phyloP scores from a whole-genome alignment of 2,888 invertebrate species.

The Scrobipalpa costella region DNA sequence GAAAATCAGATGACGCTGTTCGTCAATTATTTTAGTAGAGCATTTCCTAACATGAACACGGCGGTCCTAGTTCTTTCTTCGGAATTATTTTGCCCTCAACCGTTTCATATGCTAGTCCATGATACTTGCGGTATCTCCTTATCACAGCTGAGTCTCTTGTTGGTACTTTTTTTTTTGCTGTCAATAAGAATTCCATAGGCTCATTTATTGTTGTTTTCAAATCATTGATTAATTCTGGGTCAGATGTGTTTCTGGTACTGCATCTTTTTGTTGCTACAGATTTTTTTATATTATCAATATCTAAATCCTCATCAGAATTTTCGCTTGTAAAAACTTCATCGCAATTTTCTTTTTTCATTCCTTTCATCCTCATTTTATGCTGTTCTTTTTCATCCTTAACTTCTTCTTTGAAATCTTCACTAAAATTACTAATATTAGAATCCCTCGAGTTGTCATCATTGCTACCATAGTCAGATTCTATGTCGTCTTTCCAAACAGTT shows the following conservation, averaged over 20 bases:
- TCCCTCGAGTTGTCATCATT: background rate
- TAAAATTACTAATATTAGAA: conserved; percentile 11
- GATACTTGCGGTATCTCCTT: conserved; percentile 1
- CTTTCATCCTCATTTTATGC: background rate
- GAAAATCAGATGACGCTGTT: conserved; percentile 8
- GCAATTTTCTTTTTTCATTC: background rate
- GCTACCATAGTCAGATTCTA: background rate
- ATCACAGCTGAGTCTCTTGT: background rate
- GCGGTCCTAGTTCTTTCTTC: conserved; percentile 7
- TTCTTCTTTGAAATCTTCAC: conserved; percentile 5
- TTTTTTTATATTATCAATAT: background rate
- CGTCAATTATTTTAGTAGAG: background rate
- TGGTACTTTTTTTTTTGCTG: background rate
- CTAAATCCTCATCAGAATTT: conserved; percentile 1
- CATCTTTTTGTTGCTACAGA: no score
- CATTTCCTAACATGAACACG: conserved; percentile 1
- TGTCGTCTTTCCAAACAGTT: background rate
- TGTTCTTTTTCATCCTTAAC: background rate
- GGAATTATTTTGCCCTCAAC: conserved; percentile 1
- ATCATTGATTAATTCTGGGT: background rate
- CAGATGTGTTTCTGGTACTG: background rate
- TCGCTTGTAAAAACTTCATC: background rate
- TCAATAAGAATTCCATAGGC: background rate
- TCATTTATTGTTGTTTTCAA: background rate
- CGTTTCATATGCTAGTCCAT: background rate